Conservation (phyloP, 2,888 invertebrate genomes). For the Dinocampus coccinellae region DNA sequence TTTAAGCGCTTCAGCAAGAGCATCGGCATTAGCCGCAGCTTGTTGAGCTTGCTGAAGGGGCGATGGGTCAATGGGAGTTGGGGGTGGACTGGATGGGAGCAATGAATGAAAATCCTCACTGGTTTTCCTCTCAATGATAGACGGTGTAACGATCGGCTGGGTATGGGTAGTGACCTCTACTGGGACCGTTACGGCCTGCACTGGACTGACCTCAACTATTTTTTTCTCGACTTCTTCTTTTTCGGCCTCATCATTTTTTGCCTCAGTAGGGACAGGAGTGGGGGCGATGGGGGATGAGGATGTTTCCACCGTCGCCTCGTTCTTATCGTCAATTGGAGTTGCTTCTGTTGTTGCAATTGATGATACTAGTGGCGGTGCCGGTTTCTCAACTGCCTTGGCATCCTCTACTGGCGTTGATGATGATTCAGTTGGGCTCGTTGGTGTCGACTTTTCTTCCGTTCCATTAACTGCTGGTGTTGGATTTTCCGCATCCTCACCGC, state of each 20-base stretch:
- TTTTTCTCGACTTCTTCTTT: slow-evolving; percentile 57
- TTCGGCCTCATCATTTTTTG: slow-evolving; percentile 52
- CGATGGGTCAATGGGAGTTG: slow-evolving; percentile 67
- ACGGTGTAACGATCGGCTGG: slow-evolving; percentile 63
- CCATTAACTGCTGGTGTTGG: slow-evolving; percentile 49
- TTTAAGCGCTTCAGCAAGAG: slow-evolving; percentile 63
- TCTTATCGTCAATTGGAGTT: slow-evolving; percentile 54
- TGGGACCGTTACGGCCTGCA: slow-evolving; percentile 52
- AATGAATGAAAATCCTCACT: slow-evolving; percentile 66
- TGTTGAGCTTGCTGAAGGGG: slow-evolving; percentile 66
- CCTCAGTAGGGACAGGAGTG: slow-evolving; percentile 53
- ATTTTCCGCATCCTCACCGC: slow-evolving; percentile 62
- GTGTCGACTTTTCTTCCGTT: slow-evolving; percentile 58
- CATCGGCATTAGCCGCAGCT: slow-evolving; percentile 60
- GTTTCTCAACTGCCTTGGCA: slow-evolving; percentile 43
- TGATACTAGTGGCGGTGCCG: not conserved
- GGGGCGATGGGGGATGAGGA: slow-evolving; percentile 50
- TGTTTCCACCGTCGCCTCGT: slow-evolving; percentile 51
- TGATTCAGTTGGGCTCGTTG: slow-evolving; percentile 59
- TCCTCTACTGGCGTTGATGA: slow-evolving; percentile 35
- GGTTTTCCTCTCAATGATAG: slow-evolving; percentile 69
- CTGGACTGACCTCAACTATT: slow-evolving; percentile 67
- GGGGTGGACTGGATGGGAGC: slow-evolving; percentile 66
- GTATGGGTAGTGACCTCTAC: slow-evolving; percentile 58
- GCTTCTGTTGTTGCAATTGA: slow-evolving; percentile 21